Evolutionary conservation across 2,888 invertebrate species (phyloP).

Genomic region (Athalia rosae): DNA sequence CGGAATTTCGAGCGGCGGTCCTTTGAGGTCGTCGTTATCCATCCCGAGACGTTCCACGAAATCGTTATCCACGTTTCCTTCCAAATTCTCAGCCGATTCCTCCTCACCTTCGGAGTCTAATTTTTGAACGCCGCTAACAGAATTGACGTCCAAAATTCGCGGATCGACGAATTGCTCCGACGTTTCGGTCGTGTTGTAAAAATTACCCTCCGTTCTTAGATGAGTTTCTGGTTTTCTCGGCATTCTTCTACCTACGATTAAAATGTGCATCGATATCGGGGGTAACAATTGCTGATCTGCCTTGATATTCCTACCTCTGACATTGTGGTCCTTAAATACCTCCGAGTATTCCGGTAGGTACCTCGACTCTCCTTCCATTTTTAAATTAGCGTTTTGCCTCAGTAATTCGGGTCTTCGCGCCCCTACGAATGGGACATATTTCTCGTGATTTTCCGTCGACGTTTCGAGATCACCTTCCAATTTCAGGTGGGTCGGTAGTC

Average conservation of each 20-base stretch:
- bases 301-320: constrained; percentile 57
- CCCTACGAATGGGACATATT: constrained; percentile 72
- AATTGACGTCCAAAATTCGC: constrained; percentile 20
- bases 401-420: constrained; percentile 71
- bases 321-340: constrained; percentile 65
- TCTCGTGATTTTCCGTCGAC: constrained; percentile 73
- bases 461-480: constrained; percentile 75
- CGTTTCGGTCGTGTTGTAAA: constrained; percentile 55
- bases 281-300: constrained; percentile 10
- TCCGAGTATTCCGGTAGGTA: constrained; percentile 73
- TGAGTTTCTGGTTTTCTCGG: constrained; percentile 61
- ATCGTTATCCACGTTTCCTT: constrained; percentile 62
- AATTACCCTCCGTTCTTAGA: constrained; percentile 60
- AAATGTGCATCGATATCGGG: background rate
- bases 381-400: constrained; percentile 73
- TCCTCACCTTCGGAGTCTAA: constrained; percentile 45
- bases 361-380: constrained; percentile 74
- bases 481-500: constrained; percentile 73
- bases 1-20: constrained; percentile 65
- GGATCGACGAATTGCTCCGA: constrained; percentile 55
- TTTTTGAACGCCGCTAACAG: background rate
- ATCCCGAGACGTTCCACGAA: constrained; percentile 44
- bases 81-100: constrained; percentile 53
- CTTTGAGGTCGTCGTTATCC: constrained; percentile 66
- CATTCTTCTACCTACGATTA: constrained; percentile 58